Base-by-base conservation (phyloP, 2,113 vertebrate species). In the Psophia crepitans region DNA sequence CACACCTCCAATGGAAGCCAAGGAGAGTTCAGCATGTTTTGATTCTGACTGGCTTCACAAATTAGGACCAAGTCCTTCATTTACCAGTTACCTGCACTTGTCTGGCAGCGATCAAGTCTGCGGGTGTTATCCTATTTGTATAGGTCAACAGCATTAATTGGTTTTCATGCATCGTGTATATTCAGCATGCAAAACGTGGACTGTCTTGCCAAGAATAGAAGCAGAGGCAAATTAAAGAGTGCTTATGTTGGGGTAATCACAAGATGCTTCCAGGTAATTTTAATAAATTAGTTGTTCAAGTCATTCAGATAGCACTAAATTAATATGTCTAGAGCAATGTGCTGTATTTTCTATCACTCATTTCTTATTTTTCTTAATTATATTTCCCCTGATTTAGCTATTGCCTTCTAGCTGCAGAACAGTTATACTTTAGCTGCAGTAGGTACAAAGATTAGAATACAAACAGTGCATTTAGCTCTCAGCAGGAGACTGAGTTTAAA, bases 351-450 rank as follows among this genome's bases (percentile, higher is more conserved):
- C 92, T 95, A 94, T 98, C 93, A 76, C 37, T 95, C 80, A 92
- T 90, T 94, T 95, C 95, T 96, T 89, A 91, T 90, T 96, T 83
- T 94, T 93, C 81, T 96, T 96, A 97, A 97, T 96, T 97, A 90
- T 87, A 73, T 93, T 97, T 97, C 76, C 92, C 60, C 53, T 51
- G 54, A 89, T 94, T 87, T 95, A 93, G 91, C 84, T 93, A 32
- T 95, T 96, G 93, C 95, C 94, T 96, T 76, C 89, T 93, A 89
- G 89, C 91, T 86, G 66, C 74, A 49, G 91, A 94, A 66, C 78
- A 2, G 5, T 89, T 92, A 56, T 33, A 53, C 91, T 91, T 90
- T 61, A 95, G 71, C 95, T 97, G 77, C 90, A 91, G 95, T 81
- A 93, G 75, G 87, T 87, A 91, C 77, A 88, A 81, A 93, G 89